Evolutionary conservation across 2,797 vertebrate species (phyloP).

Genomic region (Poecilia velifera): DNA sequence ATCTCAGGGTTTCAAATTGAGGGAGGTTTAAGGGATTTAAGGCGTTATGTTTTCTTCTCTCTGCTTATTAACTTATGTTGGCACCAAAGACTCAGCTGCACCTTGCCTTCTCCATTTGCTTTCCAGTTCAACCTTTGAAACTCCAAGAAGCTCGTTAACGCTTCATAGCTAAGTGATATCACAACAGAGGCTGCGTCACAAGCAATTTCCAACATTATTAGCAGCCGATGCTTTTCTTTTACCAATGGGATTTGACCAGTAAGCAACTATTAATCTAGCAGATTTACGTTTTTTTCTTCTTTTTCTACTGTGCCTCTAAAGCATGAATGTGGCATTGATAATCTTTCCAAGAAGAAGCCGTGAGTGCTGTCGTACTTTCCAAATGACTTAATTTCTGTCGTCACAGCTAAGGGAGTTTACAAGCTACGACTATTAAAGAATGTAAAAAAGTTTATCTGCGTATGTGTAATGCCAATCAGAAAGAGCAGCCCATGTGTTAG

Average conservation of each 20-base stretch:
- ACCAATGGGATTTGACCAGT: slow-evolving; percentile 1
- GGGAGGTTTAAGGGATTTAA: slow-evolving; percentile 48
- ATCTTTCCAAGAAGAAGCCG: slow-evolving; percentile 28
- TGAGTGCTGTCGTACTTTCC: neutral
- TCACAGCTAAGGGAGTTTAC: slow-evolving; percentile 15
- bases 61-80: slow-evolving; percentile 49
- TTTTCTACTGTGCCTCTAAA: slow-evolving; percentile 39
- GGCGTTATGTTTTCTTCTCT: slow-evolving; percentile 40
- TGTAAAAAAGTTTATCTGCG: slow-evolving; percentile 12
- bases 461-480: slow-evolving; percentile 23
- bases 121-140: slow-evolving; percentile 34
- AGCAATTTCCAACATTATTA: slow-evolving; percentile 21
- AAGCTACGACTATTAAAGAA: slow-evolving; percentile 20
- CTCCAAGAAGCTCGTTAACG: slow-evolving; percentile 16
- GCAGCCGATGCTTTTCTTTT: slow-evolving; percentile 9
- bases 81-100: slow-evolving; percentile 72
- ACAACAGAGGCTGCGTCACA: slow-evolving; percentile 7
- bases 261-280: slow-evolving; percentile 6
- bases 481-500: slow-evolving; percentile 7
- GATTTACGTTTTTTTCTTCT: neutral
- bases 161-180: slow-evolving; percentile 1
- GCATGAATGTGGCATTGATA: slow-evolving; percentile 40
- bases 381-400: neutral
- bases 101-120: slow-evolving; percentile 40
- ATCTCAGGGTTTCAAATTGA: slow-evolving; percentile 91